phyloP scores from a whole-genome alignment of 2,113 vertebrate species.

The Myrmophylax atrothorax region DNA sequence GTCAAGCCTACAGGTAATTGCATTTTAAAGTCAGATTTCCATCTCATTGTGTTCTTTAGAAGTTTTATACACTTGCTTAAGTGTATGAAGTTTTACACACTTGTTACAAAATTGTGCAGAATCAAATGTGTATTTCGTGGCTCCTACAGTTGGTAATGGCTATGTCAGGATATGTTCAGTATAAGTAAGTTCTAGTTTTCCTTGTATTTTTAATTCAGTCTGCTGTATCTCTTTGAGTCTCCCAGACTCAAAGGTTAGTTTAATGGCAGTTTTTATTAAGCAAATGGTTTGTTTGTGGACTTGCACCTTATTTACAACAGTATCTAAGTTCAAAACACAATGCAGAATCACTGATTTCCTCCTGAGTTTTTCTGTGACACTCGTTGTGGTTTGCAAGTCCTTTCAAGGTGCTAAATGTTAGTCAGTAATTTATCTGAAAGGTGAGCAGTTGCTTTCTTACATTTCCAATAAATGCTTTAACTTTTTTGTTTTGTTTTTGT shows the following conservation, averaged over 20 bases:
- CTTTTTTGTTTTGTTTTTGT: background rate
- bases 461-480: background rate
- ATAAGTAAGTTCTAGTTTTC: background rate
- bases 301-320: background rate
- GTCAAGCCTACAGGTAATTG: slow-evolving; percentile 95
- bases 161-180: background rate
- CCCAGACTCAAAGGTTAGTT: background rate
- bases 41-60: background rate
- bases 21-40: background rate
- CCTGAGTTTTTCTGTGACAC: background rate
- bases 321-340: background rate
- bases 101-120: background rate
- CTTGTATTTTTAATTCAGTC: background rate
- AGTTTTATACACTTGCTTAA: background rate
- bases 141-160: background rate
- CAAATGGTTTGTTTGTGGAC: background rate
- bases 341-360: background rate
- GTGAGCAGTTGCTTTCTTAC: background rate
- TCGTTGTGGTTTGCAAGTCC: background rate
- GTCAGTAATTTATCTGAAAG: background rate
- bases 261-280: background rate
- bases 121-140: background rate
- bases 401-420: background rate
- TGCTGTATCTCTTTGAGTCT: background rate
- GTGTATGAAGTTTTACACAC: background rate